Evolutionary conservation across 2,797 vertebrate species (phyloP), one percentile per base, ranked within the genome.

Genomic region (Anguilla anguilla): DNA sequence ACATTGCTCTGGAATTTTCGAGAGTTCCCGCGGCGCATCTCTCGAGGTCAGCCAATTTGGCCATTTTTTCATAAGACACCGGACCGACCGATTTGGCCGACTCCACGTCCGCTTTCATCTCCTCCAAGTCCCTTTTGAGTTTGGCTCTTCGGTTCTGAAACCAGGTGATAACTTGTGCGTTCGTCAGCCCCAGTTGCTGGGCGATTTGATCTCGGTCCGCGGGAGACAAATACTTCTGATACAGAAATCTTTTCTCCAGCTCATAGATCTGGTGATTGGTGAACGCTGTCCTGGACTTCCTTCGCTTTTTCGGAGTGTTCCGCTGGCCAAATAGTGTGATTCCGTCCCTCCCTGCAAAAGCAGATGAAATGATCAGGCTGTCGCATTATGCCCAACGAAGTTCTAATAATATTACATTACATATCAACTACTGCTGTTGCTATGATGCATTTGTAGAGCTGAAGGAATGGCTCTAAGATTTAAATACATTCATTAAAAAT

Each of bases 181-280:
- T 97, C 88, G 97, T 97, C 90, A 97, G 94, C 88, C 97, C 97
- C 92, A 98, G 93, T 89, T 97, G 97, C 94, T 97, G 97, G 28
- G 97, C 97, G 85, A 98, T 98, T 92, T 98, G 97, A 94, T 98
- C 97, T 87, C 97, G 96, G 90, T 98, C 97, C 10, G 97, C 97
- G 0, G 97, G 97, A 7, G 97, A 97, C 92, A 98, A 92, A 91
- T 98, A 98, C 92, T 98, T 98, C 95, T 98, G 97, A 91, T 98
- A 98, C n/a, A 98, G 94, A 91, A 98, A 98, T 28, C 97, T 92
- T 91, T 97, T 97, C 92, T 97, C 97, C 93, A 97, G 89, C 92
- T 98, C 97, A 87, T 97, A 98, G 91, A 98, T 98, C 94, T 98
- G 97, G 86, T 97, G 97, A 91, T 98, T 98, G 87, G 97, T 97